Percentiles rank a stretch among this genome's conserved stretches.
These are phyloP conservation scores for Philaenus spumarius DNA, from an alignment of 1,140 invertebrate genomes.

Conservation along the genomic window DNA sequence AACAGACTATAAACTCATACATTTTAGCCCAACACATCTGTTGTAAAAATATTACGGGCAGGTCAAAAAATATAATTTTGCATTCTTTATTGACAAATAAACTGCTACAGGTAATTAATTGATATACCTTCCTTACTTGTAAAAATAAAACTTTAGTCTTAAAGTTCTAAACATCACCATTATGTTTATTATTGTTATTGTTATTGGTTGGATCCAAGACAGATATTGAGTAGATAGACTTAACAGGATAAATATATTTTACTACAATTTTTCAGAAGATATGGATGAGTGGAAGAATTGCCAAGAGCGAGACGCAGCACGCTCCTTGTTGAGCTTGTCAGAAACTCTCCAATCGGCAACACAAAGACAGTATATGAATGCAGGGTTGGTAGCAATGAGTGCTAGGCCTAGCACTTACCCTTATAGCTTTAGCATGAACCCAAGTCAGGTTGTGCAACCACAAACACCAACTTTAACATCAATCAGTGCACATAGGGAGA, in stretches of 20 bases:
- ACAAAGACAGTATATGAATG: conserved; percentile 35
- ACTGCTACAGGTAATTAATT: too few relatives aligned
- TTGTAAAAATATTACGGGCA: too few relatives aligned
- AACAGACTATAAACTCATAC: too few relatives aligned
- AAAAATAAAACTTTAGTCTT: too few relatives aligned
- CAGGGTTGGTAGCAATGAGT: conserved; percentile 43
- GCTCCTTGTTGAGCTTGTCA: conserved; percentile 73
- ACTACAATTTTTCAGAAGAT: background rate
- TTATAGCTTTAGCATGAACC: conserved; percentile 43
- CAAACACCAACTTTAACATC: conserved; percentile 25
- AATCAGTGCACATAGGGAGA: conserved; percentile 28
- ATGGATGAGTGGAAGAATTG: conserved; percentile 26
- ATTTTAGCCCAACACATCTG: too few relatives aligned
- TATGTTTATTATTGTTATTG: too few relatives aligned
- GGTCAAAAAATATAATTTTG: too few relatives aligned
- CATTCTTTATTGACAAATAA: too few relatives aligned
- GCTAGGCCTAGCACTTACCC: conserved; percentile 54
- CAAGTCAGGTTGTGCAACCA: conserved; percentile 17
- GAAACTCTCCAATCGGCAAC: conserved; percentile 28
- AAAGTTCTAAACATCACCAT: too few relatives aligned
- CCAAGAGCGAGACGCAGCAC: conserved; percentile 81
- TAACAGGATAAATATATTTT: background rate
- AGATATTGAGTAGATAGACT: background rate
- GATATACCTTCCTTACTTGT: too few relatives aligned
- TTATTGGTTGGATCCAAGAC: too few relatives aligned